Evolutionary conservation across 2,888 invertebrate genomes (phyloP), one percentile per base, ranked within the genome.

Genomic region (Papilio elwesi): DNA sequence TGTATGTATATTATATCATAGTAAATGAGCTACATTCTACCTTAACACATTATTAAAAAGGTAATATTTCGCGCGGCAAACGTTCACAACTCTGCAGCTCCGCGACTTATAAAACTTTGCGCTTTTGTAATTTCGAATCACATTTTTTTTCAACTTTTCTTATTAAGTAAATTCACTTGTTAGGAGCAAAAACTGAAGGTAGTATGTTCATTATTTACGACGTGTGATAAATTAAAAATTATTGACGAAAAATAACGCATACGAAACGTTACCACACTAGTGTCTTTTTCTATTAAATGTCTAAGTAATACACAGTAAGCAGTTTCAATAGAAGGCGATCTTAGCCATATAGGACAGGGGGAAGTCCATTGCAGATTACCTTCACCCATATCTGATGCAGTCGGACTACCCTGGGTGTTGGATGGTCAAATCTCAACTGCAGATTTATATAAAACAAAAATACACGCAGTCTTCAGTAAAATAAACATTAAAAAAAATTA

Each of bases 101-200:
- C 13, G 38, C 6, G 36, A 13, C 55, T 57, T 38, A 55, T 3
- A 57, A 57, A 57, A 57, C 55, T 36, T 57, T 57, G 57, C 38
- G 36, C 13, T 57, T n/a, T 36, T n/a, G 38, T 57, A 38, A 57
- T 57, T 57, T 57, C 13, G 13, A 57, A 57, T 57, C 57, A 57
- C 38, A 57, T 57, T 57, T 57, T 13, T 57, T 38, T 57, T 57
- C 13, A 38, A 57, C 57, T 57, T 57, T 38, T 57, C 13, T 38
- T 57, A 38, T 57, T 57, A 57, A 57, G 38, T n/a, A 57, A 38
- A n/a, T 36, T 57, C 10, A 36, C 38, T 57, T 57, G 26, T 7
- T 12, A 12, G 55, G 36, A 26, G 12, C 12, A 8, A 55, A 55
- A 55, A 55, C 11, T 55, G 26, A 12, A 55, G 11, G 26, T 36